Percentiles rank a stretch among this genome's conserved stretches.
Evolutionary conservation across 2,113 vertebrate species (phyloP).

Genomic region (Oriolus oriolus): DNA sequence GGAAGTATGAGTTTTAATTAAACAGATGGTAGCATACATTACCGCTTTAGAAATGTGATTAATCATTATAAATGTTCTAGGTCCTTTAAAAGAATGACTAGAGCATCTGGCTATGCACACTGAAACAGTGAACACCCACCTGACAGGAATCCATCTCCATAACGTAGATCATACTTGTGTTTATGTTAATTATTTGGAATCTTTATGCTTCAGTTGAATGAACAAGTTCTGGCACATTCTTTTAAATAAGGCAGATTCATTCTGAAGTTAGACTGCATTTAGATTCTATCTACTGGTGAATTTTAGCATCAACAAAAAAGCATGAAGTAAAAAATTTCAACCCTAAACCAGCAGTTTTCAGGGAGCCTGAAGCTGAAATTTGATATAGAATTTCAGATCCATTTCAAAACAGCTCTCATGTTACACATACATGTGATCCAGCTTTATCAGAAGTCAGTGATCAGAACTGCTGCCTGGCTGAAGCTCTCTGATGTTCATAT

Average conservation of each 20-base stretch:
- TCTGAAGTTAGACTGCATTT: not conserved
- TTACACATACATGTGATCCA: not conserved
- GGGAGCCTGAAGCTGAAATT: not conserved
- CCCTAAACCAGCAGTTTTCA: not conserved
- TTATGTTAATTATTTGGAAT: slow-evolving; percentile 27
- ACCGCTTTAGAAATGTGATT: slow-evolving; percentile 48
- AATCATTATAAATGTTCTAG: slow-evolving; percentile 56
- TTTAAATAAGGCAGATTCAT: not conserved
- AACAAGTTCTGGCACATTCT: not conserved
- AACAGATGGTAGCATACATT: slow-evolving; percentile 52
- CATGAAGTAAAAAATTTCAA: not conserved
- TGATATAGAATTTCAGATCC: not conserved
- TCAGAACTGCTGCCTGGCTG: not conserved
- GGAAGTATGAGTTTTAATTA: slow-evolving; percentile 36
- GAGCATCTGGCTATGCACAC: slow-evolving; percentile 41
- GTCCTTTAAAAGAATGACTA: slow-evolving; percentile 50
- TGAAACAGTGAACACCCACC: slow-evolving; percentile 33
- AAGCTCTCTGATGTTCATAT: not conserved
- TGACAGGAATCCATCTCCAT: slow-evolving; percentile 46
- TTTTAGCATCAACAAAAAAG: not conserved
- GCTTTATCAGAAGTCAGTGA: not conserved
- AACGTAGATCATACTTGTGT: not conserved
- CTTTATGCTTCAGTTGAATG: not conserved
- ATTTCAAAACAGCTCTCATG: not conserved
- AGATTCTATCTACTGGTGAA: not conserved